A percentile compares a stretch with the other conserved stretches of the same genome.
phyloP scores from a whole-genome alignment of 2,113 vertebrate species.

The Nipponia nippon region DNA sequence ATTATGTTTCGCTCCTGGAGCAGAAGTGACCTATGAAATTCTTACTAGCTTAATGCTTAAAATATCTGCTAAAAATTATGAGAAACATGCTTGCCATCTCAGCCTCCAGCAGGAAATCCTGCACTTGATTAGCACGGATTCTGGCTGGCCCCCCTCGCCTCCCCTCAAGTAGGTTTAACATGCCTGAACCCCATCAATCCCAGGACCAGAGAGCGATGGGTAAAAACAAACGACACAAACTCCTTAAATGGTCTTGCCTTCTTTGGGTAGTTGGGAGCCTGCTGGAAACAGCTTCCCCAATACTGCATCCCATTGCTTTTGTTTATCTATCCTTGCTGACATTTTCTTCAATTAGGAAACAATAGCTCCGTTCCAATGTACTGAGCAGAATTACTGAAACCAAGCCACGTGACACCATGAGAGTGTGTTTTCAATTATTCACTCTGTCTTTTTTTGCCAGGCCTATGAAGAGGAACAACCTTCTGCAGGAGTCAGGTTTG shows the following conservation, averaged over 20 bases:
- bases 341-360: slow-evolving; percentile 57
- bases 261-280: not conserved
- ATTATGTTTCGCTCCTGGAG: not conserved
- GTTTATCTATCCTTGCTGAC: slow-evolving; percentile 44
- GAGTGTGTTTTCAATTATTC: slow-evolving; percentile 74
- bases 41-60: not conserved
- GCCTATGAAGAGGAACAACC: slow-evolving; percentile 62
- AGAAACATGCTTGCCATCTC: not conserved
- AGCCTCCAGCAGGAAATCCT: not conserved
- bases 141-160: not conserved
- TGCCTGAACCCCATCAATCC: not conserved
- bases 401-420: slow-evolving; percentile 25
- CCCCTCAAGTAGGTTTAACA: not conserved
- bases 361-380: slow-evolving; percentile 53
- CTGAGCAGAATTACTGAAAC: slow-evolving; percentile 59
- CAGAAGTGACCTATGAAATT: not conserved
- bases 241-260: not conserved
- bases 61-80: not conserved
- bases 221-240: not conserved
- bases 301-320: slow-evolving; percentile 37
- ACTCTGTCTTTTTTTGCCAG: slow-evolving; percentile 58
- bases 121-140: not conserved
- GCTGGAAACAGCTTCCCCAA: slow-evolving; percentile 1
- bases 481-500: slow-evolving; percentile 59
- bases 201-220: fast-evolving